These are phyloP conservation scores for Archivesica marissinica DNA, from an alignment of 1,140 invertebrate genomes.

Conservation along the genomic window DNA sequence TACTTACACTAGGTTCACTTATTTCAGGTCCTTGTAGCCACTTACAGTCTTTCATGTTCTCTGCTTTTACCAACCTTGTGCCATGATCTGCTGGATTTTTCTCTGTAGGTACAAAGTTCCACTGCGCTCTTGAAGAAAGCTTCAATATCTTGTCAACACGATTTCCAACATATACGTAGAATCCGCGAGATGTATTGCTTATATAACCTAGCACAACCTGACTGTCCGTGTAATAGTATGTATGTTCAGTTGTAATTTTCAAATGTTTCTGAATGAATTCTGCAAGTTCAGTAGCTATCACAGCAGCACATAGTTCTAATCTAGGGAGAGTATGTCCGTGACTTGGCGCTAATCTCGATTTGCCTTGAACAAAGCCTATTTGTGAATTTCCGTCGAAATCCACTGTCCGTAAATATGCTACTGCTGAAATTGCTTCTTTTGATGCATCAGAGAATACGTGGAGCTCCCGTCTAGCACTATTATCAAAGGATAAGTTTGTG, in stretches of 20 bases:
- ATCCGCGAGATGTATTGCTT: conserved; percentile 16
- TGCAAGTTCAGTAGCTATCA: too few relatives aligned
- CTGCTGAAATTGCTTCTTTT: conserved; percentile 47
- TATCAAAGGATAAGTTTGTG: not conserved
- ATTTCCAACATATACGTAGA: conserved; percentile 49
- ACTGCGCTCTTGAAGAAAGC: conserved; percentile 13
- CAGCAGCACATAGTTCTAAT: conserved; percentile 42
- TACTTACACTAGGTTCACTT: not conserved
- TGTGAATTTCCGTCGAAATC: conserved; percentile 10
- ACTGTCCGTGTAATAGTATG: conserved; percentile 31
- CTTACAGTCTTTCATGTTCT: not conserved
- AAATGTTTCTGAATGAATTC: not conserved
- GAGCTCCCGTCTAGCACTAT: not conserved
- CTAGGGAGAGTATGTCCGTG: conserved; percentile 1
- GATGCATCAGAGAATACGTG: conserved; percentile 64
- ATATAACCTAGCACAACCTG: conserved; percentile 55
- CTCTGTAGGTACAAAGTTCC: conserved; percentile 23
- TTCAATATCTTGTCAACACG: conserved; percentile 17
- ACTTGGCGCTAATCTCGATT: conserved; percentile 2
- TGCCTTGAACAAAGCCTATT: conserved; percentile 5
- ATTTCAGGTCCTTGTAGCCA: not conserved
- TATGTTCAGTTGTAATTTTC: not conserved
- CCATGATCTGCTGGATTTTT: conserved; percentile 27
- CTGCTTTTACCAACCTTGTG: not conserved
- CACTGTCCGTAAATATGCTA: conserved; percentile 40